Base-by-base conservation (phyloP, 2,888 invertebrate genomes). In the Acleris emargana region DNA sequence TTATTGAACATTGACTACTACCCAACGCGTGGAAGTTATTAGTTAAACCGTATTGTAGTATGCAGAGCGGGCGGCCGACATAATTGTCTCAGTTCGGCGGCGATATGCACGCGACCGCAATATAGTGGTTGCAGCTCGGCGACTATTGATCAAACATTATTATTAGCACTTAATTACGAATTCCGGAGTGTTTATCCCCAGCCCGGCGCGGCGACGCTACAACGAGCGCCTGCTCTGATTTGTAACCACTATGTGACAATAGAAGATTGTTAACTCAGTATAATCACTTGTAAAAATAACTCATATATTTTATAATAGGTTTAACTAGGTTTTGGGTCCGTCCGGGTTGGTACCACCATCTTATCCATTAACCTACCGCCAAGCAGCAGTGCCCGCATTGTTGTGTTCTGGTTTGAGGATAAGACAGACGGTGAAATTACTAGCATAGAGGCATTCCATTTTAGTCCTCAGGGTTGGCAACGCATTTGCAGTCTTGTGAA, bases 61-160 rank as follows among this genome's bases (percentile, higher is more conserved):
- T 80, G 82, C 67, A 82, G 80, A 76, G 67, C 51, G 64, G 68
- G 67, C 77, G 74, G 75, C 75, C 70, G 75, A 76, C 79, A 79
- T 84, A 76, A 79, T 75, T 79, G 81, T 78, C 71, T 66, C 74
- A 69, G 69, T 71, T 71, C 70, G 71, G 69, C 71, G 69, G 69
- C 69, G 77, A 76, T 78, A 79, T 77, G 76, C 74, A 72, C 68
- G 67, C 52, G 55, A 80, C 82, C 82, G 67, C 82, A 77, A 73
- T 72, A 69, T 75, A 75, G 78, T 72, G 79, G 76, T 73, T 67
- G 47, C 45, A 50, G 70, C 67, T 32, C 38, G 42, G 42, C 32
- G 54, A n/a, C 45, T 32, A 49, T 69, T 70, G 68, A 62, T 71
- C 55, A 63, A 67, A 68, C 68, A 64, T 69, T 71, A 47, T 57